Conservation (phyloP, 2,888 invertebrate genomes). For the Leptopilina drosophilae region DNA sequence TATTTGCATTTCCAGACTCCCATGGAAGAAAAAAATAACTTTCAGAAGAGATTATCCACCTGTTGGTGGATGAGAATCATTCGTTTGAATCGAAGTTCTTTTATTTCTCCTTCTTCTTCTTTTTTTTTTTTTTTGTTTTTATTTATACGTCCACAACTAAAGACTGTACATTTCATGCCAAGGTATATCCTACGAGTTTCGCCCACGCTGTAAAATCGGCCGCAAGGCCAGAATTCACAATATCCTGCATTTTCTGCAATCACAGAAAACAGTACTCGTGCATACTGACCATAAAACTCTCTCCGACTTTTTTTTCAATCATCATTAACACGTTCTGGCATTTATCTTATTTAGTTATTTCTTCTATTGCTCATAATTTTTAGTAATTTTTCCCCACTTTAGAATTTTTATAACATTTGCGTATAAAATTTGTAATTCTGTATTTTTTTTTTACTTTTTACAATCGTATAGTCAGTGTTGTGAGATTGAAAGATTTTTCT, state of each 20-base stretch:
- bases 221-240: constrained; percentile 50
- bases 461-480: no score
- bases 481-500: no score
- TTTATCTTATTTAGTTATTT: no score
- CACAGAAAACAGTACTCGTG: constrained; percentile 27
- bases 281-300: constrained; percentile 6
- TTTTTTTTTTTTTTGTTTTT: not conserved
- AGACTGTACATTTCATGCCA: constrained; percentile 29
- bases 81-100: constrained; percentile 26
- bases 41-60: constrained; percentile 21
- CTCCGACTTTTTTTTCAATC: constrained; percentile 1
- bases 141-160: constrained; percentile 15
- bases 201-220: constrained; percentile 49
- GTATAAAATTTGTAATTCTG: no score
- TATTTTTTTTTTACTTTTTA: no score
- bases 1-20: constrained; percentile 19
- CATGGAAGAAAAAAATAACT: constrained; percentile 24
- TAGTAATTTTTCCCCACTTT: no score
- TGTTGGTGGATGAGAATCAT: constrained; percentile 5
- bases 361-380: no score
- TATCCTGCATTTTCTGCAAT: constrained; percentile 46
- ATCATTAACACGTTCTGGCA: not conserved
- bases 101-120: not conserved
- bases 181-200: constrained; percentile 40
- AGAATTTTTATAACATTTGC: no score